Percentiles rank a stretch among this genome's conserved stretches.
Conservation (phyloP, 2,888 invertebrate genomes). For the Fabriciana adippe region DNA sequence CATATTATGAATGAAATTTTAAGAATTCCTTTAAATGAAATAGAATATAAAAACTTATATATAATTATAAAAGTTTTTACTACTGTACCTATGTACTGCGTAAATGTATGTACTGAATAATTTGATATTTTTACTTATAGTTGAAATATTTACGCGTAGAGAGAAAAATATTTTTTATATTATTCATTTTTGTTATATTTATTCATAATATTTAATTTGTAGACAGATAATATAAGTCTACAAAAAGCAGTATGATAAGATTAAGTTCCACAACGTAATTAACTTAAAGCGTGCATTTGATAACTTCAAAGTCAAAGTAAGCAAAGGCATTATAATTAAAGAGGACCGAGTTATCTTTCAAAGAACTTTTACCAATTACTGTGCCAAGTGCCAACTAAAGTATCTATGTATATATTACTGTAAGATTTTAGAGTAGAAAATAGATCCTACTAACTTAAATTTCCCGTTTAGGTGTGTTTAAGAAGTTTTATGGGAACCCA, state of each 20-base stretch:
- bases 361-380: background rate
- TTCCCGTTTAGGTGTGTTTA: conserved; percentile 11
- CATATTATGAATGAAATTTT: no score
- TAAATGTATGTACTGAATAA: no score
- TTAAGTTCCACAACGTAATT: background rate
- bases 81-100: no score
- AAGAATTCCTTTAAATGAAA: no score
- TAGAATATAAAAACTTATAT: no score
- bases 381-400: background rate
- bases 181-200: no score
- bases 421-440: background rate
- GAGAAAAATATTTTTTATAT: no score
- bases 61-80: no score
- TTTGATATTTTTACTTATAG: no score
- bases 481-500: conserved; percentile 32
- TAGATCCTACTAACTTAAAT: background rate
- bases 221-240: background rate
- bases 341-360: background rate
- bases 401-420: background rate
- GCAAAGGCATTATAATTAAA: conserved; percentile 7
- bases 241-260: background rate
- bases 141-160: no score
- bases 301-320: background rate
- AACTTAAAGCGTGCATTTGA: background rate
- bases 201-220: no score